These are phyloP conservation scores for Drosophila peninsularis DNA, from an alignment of 2,888 invertebrate species.

Conservation along the genomic window DNA sequence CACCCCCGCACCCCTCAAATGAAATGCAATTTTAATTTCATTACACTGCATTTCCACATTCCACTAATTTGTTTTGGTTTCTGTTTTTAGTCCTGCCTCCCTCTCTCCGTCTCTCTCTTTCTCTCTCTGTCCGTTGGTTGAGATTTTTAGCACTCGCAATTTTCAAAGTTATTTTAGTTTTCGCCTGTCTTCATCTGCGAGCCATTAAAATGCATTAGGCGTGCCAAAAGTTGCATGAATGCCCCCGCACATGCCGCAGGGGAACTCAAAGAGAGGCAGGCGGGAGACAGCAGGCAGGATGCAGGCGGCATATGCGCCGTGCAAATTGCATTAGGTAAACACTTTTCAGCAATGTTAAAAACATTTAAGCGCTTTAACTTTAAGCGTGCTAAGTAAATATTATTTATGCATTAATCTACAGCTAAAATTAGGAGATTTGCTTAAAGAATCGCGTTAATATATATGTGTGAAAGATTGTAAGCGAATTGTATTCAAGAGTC, in stretches of 20 bases:
- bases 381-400: too few species aligned
- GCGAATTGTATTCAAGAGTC: neutral
- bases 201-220: constrained; percentile 76
- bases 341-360: neutral
- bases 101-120: neutral
- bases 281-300: neutral
- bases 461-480: neutral
- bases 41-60: constrained; percentile 49
- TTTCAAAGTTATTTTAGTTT: constrained; percentile 43
- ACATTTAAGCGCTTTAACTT: neutral
- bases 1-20: constrained; percentile 30
- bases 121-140: constrained; percentile 20
- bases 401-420: neutral
- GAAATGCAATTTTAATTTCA: constrained; percentile 76
- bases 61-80: constrained; percentile 63
- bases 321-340: constrained; percentile 1
- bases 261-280: neutral
- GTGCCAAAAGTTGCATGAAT: constrained; percentile 45
- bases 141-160: constrained; percentile 39
- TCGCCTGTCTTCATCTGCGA: constrained; percentile 39
- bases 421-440: too few species aligned
- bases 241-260: constrained; percentile 14
- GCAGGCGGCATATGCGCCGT: neutral
- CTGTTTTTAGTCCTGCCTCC: constrained; percentile 21
- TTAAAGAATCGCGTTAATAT: too few species aligned